A percentile compares a stretch with the other conserved stretches of the same genome.
Evolutionary conservation across 2,888 invertebrate genomes (phyloP).

Genomic region (Watsonalla cultraria): DNA sequence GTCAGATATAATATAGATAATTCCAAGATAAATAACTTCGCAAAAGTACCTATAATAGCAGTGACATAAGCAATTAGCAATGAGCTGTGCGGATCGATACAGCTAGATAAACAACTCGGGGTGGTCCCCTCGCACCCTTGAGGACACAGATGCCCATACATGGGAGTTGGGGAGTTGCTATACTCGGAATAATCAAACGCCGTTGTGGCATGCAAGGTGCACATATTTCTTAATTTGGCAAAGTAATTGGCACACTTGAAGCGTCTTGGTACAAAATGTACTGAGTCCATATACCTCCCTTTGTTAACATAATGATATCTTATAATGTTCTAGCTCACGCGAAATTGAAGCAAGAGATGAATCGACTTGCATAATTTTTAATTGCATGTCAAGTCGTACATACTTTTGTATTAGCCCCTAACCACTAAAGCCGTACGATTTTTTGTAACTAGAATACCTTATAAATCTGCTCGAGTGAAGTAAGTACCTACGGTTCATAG

Average conservation of each 20-base stretch:
- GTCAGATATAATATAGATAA: too few relatives aligned
- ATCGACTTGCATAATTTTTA: too few relatives aligned
- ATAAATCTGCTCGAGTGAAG: too few relatives aligned
- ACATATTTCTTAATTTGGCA: slow-evolving; percentile 2
- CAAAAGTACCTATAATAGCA: slow-evolving; percentile 14
- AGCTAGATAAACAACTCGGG: slow-evolving; percentile 63
- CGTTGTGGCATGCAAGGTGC: slow-evolving; percentile 11
- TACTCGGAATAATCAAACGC: slow-evolving; percentile 42
- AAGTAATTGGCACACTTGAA: not conserved
- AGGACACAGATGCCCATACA: slow-evolving; percentile 67
- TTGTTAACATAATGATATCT: not conserved
- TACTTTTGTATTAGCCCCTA: too few relatives aligned
- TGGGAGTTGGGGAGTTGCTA: slow-evolving; percentile 38
- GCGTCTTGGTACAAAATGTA: not conserved
- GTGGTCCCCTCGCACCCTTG: slow-evolving; percentile 48
- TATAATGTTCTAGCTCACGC: slow-evolving; percentile 11
- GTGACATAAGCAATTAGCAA: slow-evolving; percentile 33
- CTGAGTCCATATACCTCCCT: not conserved
- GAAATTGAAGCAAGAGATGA: too few relatives aligned
- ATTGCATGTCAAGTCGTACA: too few relatives aligned
- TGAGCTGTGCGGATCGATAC: slow-evolving; percentile 50
- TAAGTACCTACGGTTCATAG: too few relatives aligned
- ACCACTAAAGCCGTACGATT: too few relatives aligned
- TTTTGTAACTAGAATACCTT: too few relatives aligned
- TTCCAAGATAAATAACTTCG: not conserved